A percentile compares a stretch with the other conserved stretches of the same genome.
Conservation (phyloP, 1,140 invertebrate genomes). For the Lepidotrigona ventralis region DNA sequence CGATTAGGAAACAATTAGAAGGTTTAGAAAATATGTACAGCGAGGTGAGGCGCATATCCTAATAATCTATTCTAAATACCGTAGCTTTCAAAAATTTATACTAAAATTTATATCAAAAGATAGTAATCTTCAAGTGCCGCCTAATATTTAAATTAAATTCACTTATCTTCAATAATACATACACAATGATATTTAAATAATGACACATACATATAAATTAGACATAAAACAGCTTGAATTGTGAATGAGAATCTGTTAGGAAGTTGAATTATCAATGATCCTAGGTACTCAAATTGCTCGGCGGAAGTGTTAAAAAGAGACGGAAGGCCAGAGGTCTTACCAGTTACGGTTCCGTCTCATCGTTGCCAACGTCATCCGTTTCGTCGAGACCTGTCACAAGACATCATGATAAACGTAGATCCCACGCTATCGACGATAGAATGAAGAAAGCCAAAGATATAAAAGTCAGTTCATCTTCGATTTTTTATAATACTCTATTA, state of each 20-base stretch:
- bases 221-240: too few species aligned
- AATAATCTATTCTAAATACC: too few species aligned
- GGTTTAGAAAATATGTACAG: slow-evolving; percentile 94
- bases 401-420: slow-evolving; percentile 82
- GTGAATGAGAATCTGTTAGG: not conserved
- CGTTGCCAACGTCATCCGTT: slow-evolving; percentile 89
- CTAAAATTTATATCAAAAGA: too few species aligned
- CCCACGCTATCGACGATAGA: slow-evolving; percentile 81
- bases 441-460: slow-evolving; percentile 88
- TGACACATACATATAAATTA: too few species aligned
- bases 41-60: slow-evolving; percentile 77
- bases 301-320: slow-evolving; percentile 84
- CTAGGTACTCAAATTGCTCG: slow-evolving; percentile 89
- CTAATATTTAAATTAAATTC: too few species aligned
- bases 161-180: too few species aligned
- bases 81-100: not conserved
- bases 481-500: not conserved
- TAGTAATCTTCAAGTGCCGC: too few species aligned
- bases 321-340: slow-evolving; percentile 78
- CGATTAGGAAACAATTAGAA: slow-evolving; percentile 90
- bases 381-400: slow-evolving; percentile 85
- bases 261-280: slow-evolving; percentile 7
- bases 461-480: slow-evolving; percentile 79
- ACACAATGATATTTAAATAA: too few species aligned
- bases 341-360: slow-evolving; percentile 89